Percentiles rank a stretch among this genome's conserved stretches.
Conservation (phyloP, 2,888 invertebrate genomes). For the Philopedon plagiatum region DNA sequence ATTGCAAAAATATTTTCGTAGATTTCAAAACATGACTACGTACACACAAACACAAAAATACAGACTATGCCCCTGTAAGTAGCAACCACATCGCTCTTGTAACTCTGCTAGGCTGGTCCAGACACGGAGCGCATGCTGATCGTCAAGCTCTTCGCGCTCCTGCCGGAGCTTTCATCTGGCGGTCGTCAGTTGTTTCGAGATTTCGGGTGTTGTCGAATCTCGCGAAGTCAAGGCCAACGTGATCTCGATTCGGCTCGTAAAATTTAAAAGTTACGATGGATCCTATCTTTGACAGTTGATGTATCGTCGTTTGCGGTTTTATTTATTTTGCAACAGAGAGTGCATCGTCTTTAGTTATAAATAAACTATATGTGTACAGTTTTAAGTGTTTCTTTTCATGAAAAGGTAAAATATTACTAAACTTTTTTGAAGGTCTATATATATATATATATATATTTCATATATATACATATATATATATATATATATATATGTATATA, state of each 20-base stretch:
- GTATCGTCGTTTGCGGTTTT: neutral
- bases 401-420: neutral
- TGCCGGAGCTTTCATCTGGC: constrained; percentile 47
- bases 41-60: neutral
- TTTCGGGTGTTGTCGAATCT: constrained; percentile 29
- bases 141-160: constrained; percentile 40
- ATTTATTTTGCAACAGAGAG: neutral
- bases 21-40: too few relatives aligned
- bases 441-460: too few relatives aligned
- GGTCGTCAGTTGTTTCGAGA: constrained; percentile 53
- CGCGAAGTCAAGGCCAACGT: constrained; percentile 26
- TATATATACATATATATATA: too few relatives aligned
- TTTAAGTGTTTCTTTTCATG: neutral
- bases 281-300: neutral
- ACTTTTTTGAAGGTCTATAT: too few relatives aligned
- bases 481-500: too few relatives aligned
- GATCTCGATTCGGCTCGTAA: constrained; percentile 11
- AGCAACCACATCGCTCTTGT: neutral
- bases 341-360: neutral
- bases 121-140: constrained; percentile 47
- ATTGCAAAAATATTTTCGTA: too few relatives aligned
- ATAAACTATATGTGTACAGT: neutral
- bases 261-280: neutral
- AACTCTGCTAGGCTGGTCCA: constrained; percentile 21
- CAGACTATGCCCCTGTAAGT: neutral